Evolutionary conservation across 2,113 vertebrate species (phyloP).

Genomic region (Chauna torquata): DNA sequence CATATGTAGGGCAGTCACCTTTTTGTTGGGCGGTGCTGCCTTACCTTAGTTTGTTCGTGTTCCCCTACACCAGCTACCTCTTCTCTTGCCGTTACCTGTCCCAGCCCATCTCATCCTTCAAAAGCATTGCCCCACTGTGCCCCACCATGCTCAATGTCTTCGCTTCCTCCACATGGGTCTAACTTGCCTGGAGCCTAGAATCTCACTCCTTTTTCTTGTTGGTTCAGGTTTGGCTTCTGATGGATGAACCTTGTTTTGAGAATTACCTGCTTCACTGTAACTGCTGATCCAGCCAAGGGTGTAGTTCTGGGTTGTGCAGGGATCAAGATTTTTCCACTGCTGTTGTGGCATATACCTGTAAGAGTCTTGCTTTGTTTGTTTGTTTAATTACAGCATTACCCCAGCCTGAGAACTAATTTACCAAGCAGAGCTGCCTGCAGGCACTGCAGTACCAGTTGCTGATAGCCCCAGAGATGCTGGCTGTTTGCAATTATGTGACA

Average conservation of each 20-base stretch:
- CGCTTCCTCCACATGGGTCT: neutral
- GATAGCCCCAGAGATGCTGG: neutral
- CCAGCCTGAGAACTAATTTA: constrained; percentile 1
- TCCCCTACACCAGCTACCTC: neutral
- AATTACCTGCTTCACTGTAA: neutral
- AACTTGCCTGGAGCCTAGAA: neutral
- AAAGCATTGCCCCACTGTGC: neutral
- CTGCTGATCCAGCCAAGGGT: neutral
- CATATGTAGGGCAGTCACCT: neutral
- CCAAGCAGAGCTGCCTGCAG: neutral
- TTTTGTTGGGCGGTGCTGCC: neutral
- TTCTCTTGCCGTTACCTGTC: neutral
- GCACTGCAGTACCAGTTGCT: neutral
- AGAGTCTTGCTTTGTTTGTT: neutral
- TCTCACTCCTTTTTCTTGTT: neutral
- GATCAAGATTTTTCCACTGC: neutral
- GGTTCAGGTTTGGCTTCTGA: neutral
- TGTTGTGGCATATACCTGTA: neutral
- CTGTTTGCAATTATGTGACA: neutral
- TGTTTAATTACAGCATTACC: constrained; percentile 26
- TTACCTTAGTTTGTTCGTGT: neutral
- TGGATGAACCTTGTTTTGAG: neutral
- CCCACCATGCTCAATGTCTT: neutral
- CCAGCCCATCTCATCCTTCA: neutral
- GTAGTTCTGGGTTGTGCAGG: neutral